Conservation (phyloP, 1,140 invertebrate genomes). For the Parasteatoda tepidariorum region DNA sequence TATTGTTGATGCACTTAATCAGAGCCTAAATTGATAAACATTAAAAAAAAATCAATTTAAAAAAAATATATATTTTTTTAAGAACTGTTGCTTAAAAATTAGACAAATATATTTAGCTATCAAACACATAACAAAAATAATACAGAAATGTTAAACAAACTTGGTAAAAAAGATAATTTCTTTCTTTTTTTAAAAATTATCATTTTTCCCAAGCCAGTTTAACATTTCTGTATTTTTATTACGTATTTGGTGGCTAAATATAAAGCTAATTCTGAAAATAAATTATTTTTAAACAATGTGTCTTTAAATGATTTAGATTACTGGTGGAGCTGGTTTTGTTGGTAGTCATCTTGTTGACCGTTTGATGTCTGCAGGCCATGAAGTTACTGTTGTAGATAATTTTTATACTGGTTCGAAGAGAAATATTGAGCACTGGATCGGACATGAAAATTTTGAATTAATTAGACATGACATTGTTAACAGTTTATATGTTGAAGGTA, state of each 20-base stretch:
- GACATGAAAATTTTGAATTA: slow-evolving; percentile 98
- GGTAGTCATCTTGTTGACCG: slow-evolving; percentile 97
- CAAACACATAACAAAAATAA: too few species aligned
- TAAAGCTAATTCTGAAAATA: neutral
- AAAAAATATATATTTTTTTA: too few species aligned
- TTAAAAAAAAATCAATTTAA: too few species aligned
- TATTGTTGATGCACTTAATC: too few species aligned
- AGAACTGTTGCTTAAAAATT: too few species aligned
- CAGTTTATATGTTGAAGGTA: slow-evolving; percentile 90
- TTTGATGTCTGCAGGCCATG: slow-evolving; percentile 96
- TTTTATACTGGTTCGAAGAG: slow-evolving; percentile 97
- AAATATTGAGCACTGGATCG: slow-evolving; percentile 99
- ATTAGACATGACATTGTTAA: slow-evolving; percentile 99
- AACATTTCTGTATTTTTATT: neutral
- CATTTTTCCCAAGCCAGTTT: slow-evolving; percentile 44
- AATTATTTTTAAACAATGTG: neutral
- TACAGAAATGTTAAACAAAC: too few species aligned
- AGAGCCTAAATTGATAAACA: too few species aligned
- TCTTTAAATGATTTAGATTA: slow-evolving; percentile 73
- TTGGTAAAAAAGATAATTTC: neutral
- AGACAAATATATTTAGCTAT: too few species aligned
- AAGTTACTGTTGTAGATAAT: slow-evolving; percentile 98
- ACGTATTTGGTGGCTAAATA: neutral
- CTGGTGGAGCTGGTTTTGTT: slow-evolving; percentile 98
- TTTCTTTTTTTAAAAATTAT: slow-evolving; percentile 4